Base-by-base conservation (phyloP, 2,797 vertebrate species). In the Lateolabrax maculatus region DNA sequence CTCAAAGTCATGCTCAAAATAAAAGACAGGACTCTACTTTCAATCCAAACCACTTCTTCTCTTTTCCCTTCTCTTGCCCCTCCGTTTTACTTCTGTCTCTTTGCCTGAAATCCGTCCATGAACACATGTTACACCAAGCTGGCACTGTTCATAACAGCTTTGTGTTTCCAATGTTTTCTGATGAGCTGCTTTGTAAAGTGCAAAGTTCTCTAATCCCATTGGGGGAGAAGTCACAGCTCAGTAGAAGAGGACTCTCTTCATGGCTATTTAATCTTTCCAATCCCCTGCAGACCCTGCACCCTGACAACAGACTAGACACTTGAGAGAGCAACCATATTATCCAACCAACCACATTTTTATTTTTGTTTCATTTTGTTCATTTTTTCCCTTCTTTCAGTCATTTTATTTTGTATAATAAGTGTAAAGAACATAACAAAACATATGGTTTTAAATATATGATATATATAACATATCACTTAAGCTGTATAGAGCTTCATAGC, bases 151-250 rank as follows among this genome's bases (percentile, higher is more conserved):
- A 71, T 56, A 64, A 68, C 84, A 84, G 87, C 81, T 85, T 86
- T 86, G 77, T 89, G 71, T 70, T 79, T 37, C 53, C 56, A 70
- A 56, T 80, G 79, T 91, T 84, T 86, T 77, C 75, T 84, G 79
- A 78, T 86, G 84, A 86, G 83, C 87, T 82, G 84, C 87, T 87
- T 85, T 87, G 86, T 88, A 81, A 87, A 91, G 86, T 89, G 83
- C 86, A 86, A 84, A 87, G 87, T 87, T 87, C 77, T 75, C 67
- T 89, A 90, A 90, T 92, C 81, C 89, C 63, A 61, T 80, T 27
- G 74, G 65, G 61, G 61, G 62, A 71, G 77, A 78, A 84, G 81
- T 88, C 88, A 92, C 75, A 84, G 87, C 84, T 89, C 82, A 81
- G 80, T 83, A 67, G 61, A 55, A 80, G 62, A 77, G 63, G 79